These are phyloP conservation scores for Euwallacea fornicatus DNA, from an alignment of 1,140 invertebrate genomes.

Conservation along the genomic window DNA sequence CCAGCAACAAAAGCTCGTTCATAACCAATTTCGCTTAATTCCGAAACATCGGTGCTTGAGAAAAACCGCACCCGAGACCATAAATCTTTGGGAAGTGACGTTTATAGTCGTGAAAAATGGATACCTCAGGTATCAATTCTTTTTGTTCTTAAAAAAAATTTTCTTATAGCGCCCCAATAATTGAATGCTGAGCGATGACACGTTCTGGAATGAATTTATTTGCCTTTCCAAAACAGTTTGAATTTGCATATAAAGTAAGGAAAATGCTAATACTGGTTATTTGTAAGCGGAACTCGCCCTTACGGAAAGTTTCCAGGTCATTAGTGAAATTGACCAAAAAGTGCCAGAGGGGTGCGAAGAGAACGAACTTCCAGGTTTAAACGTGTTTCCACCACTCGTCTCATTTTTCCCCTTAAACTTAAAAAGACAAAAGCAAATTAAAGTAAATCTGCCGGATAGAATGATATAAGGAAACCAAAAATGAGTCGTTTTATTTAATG, in stretches of 20 bases:
- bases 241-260: conserved; percentile 34
- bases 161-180: neutral
- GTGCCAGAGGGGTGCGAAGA: conserved; percentile 12
- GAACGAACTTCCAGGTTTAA: conserved; percentile 2
- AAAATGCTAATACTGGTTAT: conserved; percentile 34
- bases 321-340: conserved; percentile 34
- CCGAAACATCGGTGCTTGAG: conserved; percentile 22
- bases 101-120: conserved; percentile 23
- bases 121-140: conserved; percentile 16
- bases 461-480: conserved; percentile 21
- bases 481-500: conserved; percentile 17
- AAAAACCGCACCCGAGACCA: conserved; percentile 22
- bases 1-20: conserved; percentile 6
- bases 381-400: neutral
- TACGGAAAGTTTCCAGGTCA: conserved; percentile 33
- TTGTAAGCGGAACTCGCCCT: conserved; percentile 35
- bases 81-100: conserved; percentile 9
- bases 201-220: conserved; percentile 29
- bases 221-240: conserved; percentile 15
- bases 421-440: neutral
- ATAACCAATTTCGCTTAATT: conserved; percentile 16
- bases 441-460: conserved; percentile 2
- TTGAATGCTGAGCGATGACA: conserved; percentile 19
- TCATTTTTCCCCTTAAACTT: neutral
- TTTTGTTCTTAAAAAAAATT: conserved; percentile 19